Conservation (phyloP, 2,888 invertebrate genomes). For the Erynnis tages region DNA sequence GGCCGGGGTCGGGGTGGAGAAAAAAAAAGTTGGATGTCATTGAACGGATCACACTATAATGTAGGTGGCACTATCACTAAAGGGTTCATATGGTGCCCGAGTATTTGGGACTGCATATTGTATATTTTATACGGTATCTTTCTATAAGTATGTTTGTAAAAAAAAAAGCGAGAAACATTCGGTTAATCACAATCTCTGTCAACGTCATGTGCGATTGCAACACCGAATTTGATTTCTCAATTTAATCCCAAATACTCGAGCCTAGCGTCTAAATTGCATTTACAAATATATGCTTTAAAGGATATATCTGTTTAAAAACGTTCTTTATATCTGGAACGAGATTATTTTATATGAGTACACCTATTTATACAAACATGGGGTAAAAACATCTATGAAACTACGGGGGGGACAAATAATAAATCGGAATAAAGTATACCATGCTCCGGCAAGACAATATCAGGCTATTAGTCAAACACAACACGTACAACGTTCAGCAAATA, state of each 20-base stretch:
- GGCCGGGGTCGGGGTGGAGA: constrained; percentile 73
- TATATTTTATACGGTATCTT: not conserved
- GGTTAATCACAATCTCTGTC: constrained; percentile 3
- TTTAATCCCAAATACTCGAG: constrained; percentile 57
- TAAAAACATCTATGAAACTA: constrained; percentile 36
- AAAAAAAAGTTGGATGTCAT: constrained; percentile 79
- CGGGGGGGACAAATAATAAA: constrained; percentile 32
- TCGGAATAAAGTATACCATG: constrained; percentile 46
- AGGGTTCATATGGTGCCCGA: constrained; percentile 47
- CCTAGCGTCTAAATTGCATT: constrained; percentile 60
- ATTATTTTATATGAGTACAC: constrained; percentile 64
- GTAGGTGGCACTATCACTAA: constrained; percentile 66
- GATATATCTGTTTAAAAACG: constrained; percentile 36
- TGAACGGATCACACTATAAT: constrained; percentile 75
- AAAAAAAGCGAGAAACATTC: not conserved
- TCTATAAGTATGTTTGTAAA: not conserved
- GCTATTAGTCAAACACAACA: constrained; percentile 71
- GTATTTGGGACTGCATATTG: constrained; percentile 41
- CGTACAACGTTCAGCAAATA: constrained; percentile 56
- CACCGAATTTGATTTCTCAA: too few species aligned
- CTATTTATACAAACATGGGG: constrained; percentile 30
- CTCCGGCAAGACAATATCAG: constrained; percentile 61
- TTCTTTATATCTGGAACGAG: constrained; percentile 52
- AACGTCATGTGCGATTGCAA: constrained; percentile 16
- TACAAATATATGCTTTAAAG: constrained; percentile 63